Percentiles rank a stretch among this genome's conserved stretches.
These are phyloP conservation scores for Chironomus tepperi DNA, from an alignment of 1,140 invertebrate species.

Conservation along the genomic window DNA sequence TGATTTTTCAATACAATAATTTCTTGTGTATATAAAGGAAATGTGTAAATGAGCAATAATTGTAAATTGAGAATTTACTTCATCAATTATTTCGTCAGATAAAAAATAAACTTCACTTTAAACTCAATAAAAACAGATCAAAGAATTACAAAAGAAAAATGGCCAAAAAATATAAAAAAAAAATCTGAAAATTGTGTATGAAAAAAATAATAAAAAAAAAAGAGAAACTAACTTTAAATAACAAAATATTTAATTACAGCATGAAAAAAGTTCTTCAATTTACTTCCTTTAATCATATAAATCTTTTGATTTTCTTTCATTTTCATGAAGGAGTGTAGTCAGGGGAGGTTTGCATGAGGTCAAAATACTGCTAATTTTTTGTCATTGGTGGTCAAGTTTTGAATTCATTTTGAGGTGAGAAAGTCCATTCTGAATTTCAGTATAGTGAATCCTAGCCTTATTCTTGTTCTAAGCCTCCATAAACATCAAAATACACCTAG, in stretches of 20 bases:
- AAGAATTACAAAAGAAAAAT: neutral
- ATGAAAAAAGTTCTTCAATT: neutral
- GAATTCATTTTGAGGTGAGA: no score
- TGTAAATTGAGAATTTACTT: constrained; percentile 14
- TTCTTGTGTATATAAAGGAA: neutral
- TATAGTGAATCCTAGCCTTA: no score
- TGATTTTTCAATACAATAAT: neutral
- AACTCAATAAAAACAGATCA: neutral
- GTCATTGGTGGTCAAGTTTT: no score
- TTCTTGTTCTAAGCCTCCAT: no score
- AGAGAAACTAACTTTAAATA: no score
- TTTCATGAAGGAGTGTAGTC: neutral
- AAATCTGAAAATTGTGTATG: neutral
- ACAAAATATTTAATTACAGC: constrained; percentile 11
- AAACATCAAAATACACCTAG: no score
- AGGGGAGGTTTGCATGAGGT: no score
- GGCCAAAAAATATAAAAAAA: neutral
- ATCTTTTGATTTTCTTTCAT: neutral
- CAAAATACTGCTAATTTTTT: no score
- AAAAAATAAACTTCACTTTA: neutral
- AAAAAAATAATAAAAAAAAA: no score
- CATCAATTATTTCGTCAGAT: constrained; percentile 9
- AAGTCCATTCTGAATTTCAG: no score
- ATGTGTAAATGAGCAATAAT: constrained; percentile 14
- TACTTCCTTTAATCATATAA: neutral